Evolutionary conservation across 2,888 invertebrate species (phyloP).

Genomic region (Drosophila ezoana): DNA sequence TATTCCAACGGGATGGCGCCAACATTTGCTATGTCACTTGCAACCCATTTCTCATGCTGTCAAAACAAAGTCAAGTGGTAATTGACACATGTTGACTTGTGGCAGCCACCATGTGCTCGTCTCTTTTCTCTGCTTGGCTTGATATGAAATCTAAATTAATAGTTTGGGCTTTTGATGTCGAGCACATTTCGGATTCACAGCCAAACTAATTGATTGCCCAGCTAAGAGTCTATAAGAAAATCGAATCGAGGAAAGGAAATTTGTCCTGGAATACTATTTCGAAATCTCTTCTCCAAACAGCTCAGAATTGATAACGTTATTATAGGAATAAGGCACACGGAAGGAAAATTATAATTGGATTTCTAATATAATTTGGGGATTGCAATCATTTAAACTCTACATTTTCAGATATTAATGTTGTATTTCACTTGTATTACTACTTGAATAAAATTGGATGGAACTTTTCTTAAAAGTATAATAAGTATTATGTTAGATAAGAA

Average conservation of each 20-base stretch:
- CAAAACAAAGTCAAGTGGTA: slow-evolving; percentile 70
- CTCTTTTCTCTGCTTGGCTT: slow-evolving; percentile 1
- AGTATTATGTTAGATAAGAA: neutral
- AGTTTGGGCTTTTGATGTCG: slow-evolving; percentile 15
- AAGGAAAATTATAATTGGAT: no score
- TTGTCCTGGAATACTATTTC: neutral
- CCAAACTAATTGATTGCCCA: slow-evolving; percentile 1
- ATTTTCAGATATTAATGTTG: no score
- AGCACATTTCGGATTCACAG: slow-evolving; percentile 5
- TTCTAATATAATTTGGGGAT: neutral
- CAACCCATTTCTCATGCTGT: slow-evolving; percentile 66
- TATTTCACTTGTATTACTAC: neutral
- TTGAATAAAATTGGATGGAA: neutral
- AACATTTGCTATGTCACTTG: slow-evolving; percentile 11
- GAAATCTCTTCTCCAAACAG: no score
- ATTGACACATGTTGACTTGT: slow-evolving; percentile 73
- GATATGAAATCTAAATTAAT: slow-evolving; percentile 35
- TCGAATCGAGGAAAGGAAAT: no score
- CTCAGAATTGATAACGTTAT: no score
- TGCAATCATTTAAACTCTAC: neutral
- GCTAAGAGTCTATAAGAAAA: neutral
- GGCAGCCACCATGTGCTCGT: slow-evolving; percentile 32
- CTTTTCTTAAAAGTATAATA: neutral
- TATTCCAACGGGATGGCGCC: slow-evolving; percentile 7
- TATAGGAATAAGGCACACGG: no score